phyloP scores from a whole-genome alignment of 30 jellyfish, hydroid and myxozoan species.

The Chrysaora quinquecirrha region DNA sequence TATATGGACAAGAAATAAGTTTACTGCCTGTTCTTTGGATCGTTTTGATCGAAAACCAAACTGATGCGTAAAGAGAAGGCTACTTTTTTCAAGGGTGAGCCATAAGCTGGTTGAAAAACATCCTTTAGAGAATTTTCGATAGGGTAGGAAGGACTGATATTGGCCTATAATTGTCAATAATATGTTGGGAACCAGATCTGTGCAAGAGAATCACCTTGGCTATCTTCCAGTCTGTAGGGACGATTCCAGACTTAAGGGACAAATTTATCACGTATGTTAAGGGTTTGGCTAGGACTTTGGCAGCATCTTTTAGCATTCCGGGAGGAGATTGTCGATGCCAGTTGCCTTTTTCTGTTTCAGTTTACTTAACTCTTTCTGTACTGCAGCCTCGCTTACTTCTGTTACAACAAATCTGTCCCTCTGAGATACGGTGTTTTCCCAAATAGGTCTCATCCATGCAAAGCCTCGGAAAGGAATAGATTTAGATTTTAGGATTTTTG shows the following conservation, averaged over 20 bases:
- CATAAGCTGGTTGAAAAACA: conserved; percentile 65
- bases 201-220: conserved; percentile 64
- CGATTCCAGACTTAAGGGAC: conserved; percentile 26
- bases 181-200: conserved; percentile 49
- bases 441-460: conserved; percentile 8
- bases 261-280: conserved; percentile 16
- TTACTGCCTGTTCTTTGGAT: conserved; percentile 60
- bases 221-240: conserved; percentile 67
- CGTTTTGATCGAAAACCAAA: conserved; percentile 71
- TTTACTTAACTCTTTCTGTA: conserved; percentile 28
- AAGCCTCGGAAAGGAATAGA: neutral
- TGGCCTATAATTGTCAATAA: conserved; percentile 59
- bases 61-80: conserved; percentile 51
- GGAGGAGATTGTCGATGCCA: conserved; percentile 53
- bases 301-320: conserved; percentile 56
- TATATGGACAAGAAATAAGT: conserved; percentile 57
- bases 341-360: conserved; percentile 47
- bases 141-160: conserved; percentile 64
- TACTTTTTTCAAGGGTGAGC: conserved; percentile 60
- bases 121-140: conserved; percentile 57
- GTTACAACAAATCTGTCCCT: too few relatives aligned
- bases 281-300: conserved; percentile 32
- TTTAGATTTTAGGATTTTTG: conserved; percentile 1
- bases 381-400: conserved; percentile 37
- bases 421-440: too few relatives aligned